phyloP scores from a whole-genome alignment of 2,113 vertebrate species.

The Vidua chalybeata region DNA sequence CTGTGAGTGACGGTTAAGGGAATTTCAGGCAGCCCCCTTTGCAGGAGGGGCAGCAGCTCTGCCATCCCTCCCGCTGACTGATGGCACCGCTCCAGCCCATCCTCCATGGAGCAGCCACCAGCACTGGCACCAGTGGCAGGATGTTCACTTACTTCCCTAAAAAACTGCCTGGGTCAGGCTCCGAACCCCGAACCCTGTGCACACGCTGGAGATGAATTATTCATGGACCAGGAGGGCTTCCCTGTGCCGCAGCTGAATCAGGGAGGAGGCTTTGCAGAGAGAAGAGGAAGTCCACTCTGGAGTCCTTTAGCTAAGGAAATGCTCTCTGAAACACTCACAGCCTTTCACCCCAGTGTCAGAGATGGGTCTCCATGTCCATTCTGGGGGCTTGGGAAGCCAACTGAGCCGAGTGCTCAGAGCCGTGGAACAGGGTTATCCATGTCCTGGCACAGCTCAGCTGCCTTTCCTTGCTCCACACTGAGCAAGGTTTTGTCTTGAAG shows the following conservation, averaged over 20 bases:
- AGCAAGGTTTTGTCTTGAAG: background rate
- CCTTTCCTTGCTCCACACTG: background rate
- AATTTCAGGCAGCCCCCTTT: background rate
- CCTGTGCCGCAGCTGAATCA: background rate
- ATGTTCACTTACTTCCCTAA: background rate
- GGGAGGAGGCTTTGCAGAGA: background rate
- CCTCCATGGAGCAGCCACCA: background rate
- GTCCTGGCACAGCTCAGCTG: background rate
- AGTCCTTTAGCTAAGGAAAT: background rate
- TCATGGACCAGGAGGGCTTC: background rate
- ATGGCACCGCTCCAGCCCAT: background rate
- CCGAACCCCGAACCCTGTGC: rapidly evolving
- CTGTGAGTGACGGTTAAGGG: background rate
- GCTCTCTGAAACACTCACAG: background rate
- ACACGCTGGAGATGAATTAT: background rate
- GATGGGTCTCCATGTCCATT: background rate
- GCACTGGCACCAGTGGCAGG: background rate
- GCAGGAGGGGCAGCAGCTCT: constrained; percentile 12
- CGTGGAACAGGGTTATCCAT: background rate
- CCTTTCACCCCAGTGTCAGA: background rate
- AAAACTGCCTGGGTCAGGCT: background rate
- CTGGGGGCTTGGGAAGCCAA: background rate
- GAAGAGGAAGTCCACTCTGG: background rate
- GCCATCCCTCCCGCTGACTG: background rate
- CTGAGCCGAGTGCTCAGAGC: background rate